These are phyloP conservation scores for Egretta garzetta DNA, from an alignment of 2,113 vertebrate genomes.

Conservation along the genomic window DNA sequence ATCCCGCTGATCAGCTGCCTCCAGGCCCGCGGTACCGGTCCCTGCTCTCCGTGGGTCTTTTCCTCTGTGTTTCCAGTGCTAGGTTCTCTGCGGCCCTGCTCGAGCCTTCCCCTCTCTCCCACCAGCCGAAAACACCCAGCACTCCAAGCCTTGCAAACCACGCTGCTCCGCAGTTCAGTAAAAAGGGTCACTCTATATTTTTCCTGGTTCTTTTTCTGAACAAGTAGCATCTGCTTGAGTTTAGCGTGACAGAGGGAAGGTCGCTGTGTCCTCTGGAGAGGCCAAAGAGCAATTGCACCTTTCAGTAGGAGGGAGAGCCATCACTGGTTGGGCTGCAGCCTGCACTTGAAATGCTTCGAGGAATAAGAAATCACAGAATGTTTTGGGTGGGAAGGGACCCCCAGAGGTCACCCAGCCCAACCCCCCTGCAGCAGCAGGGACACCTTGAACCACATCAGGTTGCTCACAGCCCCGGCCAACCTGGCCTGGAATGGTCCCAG, in stretches of 20 bases:
- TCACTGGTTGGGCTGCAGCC: not conserved
- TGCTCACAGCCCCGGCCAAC: too few species aligned
- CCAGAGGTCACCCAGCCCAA: too few species aligned
- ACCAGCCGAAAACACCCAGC: not conserved
- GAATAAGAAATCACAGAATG: not conserved
- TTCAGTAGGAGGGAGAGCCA: not conserved
- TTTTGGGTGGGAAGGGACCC: too few species aligned
- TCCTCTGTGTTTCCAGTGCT: accelerated
- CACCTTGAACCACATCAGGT: too few species aligned
- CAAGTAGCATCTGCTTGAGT: not conserved
- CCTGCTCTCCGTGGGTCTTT: not conserved
- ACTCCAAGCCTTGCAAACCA: not conserved
- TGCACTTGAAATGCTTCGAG: not conserved
- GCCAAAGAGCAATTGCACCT: not conserved
- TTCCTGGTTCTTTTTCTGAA: not conserved
- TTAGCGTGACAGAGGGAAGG: not conserved
- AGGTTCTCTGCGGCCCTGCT: accelerated
- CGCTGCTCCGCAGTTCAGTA: too few species aligned
- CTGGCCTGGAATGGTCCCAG: too few species aligned
- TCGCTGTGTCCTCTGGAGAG: not conserved
- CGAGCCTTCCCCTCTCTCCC: too few species aligned
- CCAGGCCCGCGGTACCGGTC: accelerated
- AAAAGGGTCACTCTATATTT: accelerated
- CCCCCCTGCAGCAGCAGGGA: too few species aligned
- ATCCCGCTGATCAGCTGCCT: accelerated